Evolutionary conservation across 2,797 vertebrate genomes (phyloP).

Genomic region (Hyperoplus immaculatus): DNA sequence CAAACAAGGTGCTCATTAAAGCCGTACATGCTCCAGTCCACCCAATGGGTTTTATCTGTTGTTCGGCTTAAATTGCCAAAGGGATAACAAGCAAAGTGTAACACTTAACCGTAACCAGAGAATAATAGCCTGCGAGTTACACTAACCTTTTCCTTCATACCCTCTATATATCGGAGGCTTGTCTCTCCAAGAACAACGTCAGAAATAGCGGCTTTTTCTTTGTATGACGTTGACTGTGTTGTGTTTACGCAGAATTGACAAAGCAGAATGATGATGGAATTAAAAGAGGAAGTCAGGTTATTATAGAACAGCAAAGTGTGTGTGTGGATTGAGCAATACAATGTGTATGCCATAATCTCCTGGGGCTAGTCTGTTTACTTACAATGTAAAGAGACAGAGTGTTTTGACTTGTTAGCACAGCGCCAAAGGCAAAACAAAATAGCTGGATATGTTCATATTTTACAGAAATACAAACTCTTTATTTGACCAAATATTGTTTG

Average conservation of each 20-base stretch:
- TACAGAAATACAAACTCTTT: too few relatives aligned
- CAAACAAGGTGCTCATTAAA: slow-evolving; percentile 59
- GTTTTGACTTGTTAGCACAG: too few relatives aligned
- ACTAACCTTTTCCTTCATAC: not conserved
- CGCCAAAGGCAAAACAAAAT: too few relatives aligned
- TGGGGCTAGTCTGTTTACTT: too few relatives aligned
- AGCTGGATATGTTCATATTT: too few relatives aligned
- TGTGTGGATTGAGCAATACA: too few relatives aligned
- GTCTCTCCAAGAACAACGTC: not conserved
- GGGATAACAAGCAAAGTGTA: slow-evolving; percentile 37
- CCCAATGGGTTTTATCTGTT: slow-evolving; percentile 29
- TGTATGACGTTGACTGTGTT: too few relatives aligned
- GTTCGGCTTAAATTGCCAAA: slow-evolving; percentile 19
- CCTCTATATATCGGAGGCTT: not conserved
- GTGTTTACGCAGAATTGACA: not conserved
- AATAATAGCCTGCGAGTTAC: slow-evolving; percentile 13
- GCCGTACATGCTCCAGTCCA: slow-evolving; percentile 32
- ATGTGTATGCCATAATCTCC: too few relatives aligned
- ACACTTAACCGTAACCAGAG: slow-evolving; percentile 28
- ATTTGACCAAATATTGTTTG: too few relatives aligned
- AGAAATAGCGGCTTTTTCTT: not conserved
- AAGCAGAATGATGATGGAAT: not conserved
- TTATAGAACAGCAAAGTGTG: too few relatives aligned
- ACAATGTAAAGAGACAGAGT: too few relatives aligned
- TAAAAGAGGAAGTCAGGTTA: not conserved